Base-by-base conservation (phyloP, 2,888 invertebrate species). In the Spisula solida region DNA sequence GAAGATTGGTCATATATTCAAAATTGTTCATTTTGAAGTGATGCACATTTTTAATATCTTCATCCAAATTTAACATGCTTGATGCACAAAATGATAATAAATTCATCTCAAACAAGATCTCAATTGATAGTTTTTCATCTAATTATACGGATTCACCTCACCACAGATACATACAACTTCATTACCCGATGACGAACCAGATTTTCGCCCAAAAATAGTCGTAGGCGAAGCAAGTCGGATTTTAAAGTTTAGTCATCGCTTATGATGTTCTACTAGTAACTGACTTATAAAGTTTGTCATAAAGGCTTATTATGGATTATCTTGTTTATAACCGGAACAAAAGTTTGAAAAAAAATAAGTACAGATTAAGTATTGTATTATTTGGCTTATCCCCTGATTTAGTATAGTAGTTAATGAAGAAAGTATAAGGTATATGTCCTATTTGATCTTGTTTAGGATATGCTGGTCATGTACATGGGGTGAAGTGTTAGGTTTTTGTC, bases 361-460 rank as follows among this genome's bases (percentile, higher is more conserved):
- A 75, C 34, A 75, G 75, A 75, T 75, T 75, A 75, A 75, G 75
- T 75, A 75, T 75, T 34, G 31, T 75, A 75, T 75, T 75, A 75
- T 5, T 31, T 75, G 75, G 75, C 75, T 75, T 75, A 75, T 75
- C 75, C 75, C 75, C 75, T 4, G 16, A 34, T 31, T 75, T 60
- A 31, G 31, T 75, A 34, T 75, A 34, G 34, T 5, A 14, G 31
- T 34, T 75, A 31, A 75, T 31, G 75, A 34, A 31, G 75, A 18
- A 29, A 31, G 14, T 75, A 82, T 48, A n/a, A n/a, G n/a, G n/a
- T n/a, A 51, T 79, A 79, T 83, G 25, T 47, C 55, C 41, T 82
- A 75, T 16, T 89, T 89, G 89, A 89, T 89, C 89, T 20, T 75
- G 34, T 66, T 41, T 60, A 83, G 89, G 89, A 89, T 89, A 89